Percentiles rank a stretch among this genome's conserved stretches.
Conservation (phyloP, 1,140 invertebrate genomes). For the Riptortus pedestris region DNA sequence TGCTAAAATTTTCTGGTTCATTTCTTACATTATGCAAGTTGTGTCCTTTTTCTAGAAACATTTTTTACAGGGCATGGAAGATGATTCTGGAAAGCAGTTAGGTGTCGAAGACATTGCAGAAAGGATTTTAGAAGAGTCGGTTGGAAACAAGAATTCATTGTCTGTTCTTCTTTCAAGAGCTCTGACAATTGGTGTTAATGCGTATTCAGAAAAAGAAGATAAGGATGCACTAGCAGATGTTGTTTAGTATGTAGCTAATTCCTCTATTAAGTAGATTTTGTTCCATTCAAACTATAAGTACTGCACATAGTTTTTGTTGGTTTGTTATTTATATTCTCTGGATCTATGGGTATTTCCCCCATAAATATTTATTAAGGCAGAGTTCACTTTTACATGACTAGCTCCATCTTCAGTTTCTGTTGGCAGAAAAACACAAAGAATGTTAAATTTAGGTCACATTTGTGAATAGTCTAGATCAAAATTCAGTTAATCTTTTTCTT, state of each 20-base stretch:
- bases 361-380: neutral
- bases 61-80: neutral
- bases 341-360: neutral
- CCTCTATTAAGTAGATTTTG: neutral
- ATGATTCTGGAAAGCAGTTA: neutral
- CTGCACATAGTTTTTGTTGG: neutral
- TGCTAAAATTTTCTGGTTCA: too few species aligned
- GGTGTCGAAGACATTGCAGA: slow-evolving; percentile 7
- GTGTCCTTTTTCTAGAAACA: too few species aligned
- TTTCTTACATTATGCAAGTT: too few species aligned
- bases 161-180: neutral
- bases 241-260: neutral
- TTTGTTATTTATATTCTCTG: neutral
- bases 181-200: neutral
- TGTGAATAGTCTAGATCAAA: too few species aligned
- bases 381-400: neutral
- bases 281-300: neutral
- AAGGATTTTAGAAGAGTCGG: slow-evolving; percentile 4
- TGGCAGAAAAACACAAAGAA: neutral
- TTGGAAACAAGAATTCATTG: neutral
- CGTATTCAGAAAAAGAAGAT: neutral
- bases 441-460: too few species aligned
- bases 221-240: neutral
- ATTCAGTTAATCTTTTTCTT: too few species aligned
- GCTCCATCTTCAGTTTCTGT: neutral